Conservation (phyloP, 2,888 invertebrate genomes). For the Lasioglossum pauxillum region DNA sequence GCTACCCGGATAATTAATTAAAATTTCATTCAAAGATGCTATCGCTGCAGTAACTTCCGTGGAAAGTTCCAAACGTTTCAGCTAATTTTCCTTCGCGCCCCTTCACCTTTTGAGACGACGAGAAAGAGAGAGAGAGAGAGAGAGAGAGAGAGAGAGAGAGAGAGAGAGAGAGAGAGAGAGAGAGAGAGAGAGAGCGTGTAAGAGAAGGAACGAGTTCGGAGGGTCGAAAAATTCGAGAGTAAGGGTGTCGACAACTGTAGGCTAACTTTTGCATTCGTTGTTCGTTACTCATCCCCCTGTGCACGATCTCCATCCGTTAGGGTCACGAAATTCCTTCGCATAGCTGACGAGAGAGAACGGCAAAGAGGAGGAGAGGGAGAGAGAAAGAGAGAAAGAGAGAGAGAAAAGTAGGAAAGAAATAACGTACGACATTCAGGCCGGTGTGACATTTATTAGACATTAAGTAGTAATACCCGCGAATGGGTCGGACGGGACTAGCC, state of each 20-base stretch:
- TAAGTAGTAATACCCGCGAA: conserved; percentile 83
- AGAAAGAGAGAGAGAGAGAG: neutral
- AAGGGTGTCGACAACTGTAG: conserved; percentile 55
- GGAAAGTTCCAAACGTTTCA: conserved; percentile 47
- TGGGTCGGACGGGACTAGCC: conserved; percentile 77
- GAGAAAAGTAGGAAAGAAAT: conserved; percentile 68
- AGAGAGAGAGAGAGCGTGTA: neutral
- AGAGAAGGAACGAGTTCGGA: neutral
- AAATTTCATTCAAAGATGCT: conserved; percentile 52
- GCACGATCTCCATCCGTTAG: conserved; percentile 2
- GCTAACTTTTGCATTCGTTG: conserved; percentile 60
- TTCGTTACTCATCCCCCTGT: conserved; percentile 37
- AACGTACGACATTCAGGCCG: conserved; percentile 69
- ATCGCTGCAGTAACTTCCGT: conserved; percentile 29
- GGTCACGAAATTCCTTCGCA: conserved; percentile 57
- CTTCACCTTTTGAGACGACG: neutral
- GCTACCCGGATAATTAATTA: conserved; percentile 44
- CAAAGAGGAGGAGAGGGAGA: neutral
- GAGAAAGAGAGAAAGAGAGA: neutral
- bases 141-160: neutral
- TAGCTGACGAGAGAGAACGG: conserved; percentile 23
- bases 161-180: neutral
- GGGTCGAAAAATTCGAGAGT: conserved; percentile 43
- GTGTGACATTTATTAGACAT: conserved; percentile 84
- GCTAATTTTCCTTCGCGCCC: conserved; percentile 50